A percentile compares a stretch with the other conserved stretches of the same genome.
These are phyloP conservation scores for Rhinogobius similis DNA, from an alignment of 2,113 vertebrate genomes.

Conservation along the genomic window DNA sequence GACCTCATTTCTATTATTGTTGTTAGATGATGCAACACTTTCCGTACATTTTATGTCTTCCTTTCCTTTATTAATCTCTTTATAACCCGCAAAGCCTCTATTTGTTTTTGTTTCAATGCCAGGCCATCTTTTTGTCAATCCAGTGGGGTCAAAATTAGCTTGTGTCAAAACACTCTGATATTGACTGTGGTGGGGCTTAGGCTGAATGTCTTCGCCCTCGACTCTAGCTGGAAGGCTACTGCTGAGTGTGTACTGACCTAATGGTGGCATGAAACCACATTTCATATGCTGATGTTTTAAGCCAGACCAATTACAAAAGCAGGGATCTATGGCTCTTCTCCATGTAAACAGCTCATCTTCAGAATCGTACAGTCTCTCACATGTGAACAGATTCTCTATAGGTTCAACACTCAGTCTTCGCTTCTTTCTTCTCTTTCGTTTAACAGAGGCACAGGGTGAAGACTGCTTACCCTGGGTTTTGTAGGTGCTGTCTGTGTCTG, in stretches of 20 bases:
- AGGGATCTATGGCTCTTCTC: conserved; percentile 14
- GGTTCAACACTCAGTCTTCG: conserved; percentile 55
- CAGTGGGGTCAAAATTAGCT: background rate
- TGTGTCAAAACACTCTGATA: conserved; percentile 5
- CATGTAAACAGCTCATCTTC: conserved; percentile 51
- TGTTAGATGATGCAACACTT: background rate
- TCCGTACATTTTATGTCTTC: background rate
- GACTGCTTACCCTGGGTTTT: conserved; percentile 32
- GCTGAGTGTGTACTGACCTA: conserved; percentile 11
- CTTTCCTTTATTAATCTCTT: background rate
- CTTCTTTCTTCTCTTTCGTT: conserved; percentile 72
- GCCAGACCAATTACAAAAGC: conserved; percentile 17
- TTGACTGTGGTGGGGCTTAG: background rate
- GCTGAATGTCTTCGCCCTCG: conserved; percentile 13
- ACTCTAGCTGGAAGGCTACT: conserved; percentile 12
- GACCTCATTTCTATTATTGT: conserved; percentile 32
- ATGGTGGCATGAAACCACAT: background rate
- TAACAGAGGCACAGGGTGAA: conserved; percentile 49
- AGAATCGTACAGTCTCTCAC: conserved; percentile 58
- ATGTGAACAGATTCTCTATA: conserved; percentile 29
- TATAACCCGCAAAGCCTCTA: background rate
- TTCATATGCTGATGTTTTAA: conserved; percentile 28
- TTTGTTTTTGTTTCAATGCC: conserved; percentile 6
- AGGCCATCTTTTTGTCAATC: conserved; percentile 10
- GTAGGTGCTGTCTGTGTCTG: conserved; percentile 14